Base-by-base conservation (phyloP, 2,888 invertebrate genomes). In the Smittia sp. region DNA sequence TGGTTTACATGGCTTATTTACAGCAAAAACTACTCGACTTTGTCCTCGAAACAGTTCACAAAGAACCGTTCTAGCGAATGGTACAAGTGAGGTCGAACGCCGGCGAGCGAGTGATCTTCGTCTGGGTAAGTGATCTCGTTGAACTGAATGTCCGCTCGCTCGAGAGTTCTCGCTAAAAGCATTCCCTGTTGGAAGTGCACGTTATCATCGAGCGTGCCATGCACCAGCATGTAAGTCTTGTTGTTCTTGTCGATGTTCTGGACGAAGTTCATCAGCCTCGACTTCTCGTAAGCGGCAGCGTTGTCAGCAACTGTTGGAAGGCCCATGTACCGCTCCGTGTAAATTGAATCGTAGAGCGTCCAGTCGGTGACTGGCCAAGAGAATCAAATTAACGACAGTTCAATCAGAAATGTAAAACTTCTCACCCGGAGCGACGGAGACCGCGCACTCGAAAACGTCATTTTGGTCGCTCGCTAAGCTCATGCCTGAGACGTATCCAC, bases 131-230 rank as follows among this genome's bases (percentile, higher is more conserved):
- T 92, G 89, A 96, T 93, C 81, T 96, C 92, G 76, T 92, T 89
- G 83, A 97, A 98, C 76, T 94, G 86, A 74, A 98, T 92, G 79
- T 96, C 93, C 63, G 88, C 86, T 58, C 89, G 86, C 79, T 96
- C 94, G 76, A 98, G 85, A 74, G 91, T 88, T 79, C 93, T 90
- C 1, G 96, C 92, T 77, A 98, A 86, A 80, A 96, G 86, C 88
- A 98, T 94, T 6, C 96, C 91, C 81, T 98, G 96, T 80, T 98
- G 98, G 83, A 95, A 98, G 82, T 98, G 98, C 0, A 98, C 98
- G 82, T 98, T 98, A 81, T 95, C 94, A 79, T 95, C 95, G 15
- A 92, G 89, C 1, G 96, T 96, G 74, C 98, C 98, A 82, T 98
- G 98, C 75, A 97, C 89, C 73, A 99, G 83, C 80, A 97, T 89